Conservation (phyloP, 2,888 invertebrate species). For the Cryptophagus acutangulus region DNA sequence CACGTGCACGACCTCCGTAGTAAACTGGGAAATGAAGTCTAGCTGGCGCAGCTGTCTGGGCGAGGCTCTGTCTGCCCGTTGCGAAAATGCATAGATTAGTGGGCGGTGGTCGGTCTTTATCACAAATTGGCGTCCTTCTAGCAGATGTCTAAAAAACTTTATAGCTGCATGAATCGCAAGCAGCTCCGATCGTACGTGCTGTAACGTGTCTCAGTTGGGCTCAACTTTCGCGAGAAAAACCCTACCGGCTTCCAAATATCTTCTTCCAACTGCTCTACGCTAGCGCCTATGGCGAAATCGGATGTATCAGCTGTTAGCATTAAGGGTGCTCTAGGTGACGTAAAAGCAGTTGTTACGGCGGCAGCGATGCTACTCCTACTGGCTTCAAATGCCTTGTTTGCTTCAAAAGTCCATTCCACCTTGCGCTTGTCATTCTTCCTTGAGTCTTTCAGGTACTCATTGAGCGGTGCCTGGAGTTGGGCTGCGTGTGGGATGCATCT, state of each 20-base stretch:
- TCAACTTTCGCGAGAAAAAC: constrained; percentile 40
- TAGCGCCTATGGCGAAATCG: constrained; percentile 36
- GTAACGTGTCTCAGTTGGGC: constrained; percentile 36
- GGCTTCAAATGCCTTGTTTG: background rate
- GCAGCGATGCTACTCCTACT: background rate
- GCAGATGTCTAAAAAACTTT: constrained; percentile 4
- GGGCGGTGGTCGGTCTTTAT: constrained; percentile 41
- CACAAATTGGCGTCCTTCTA: constrained; percentile 11
- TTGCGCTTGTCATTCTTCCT: background rate
- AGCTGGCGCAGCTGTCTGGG: constrained; percentile 40
- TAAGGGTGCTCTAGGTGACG: constrained; percentile 22
- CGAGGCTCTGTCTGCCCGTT: constrained; percentile 30
- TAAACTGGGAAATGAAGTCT: constrained; percentile 34
- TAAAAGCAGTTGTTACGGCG: background rate
- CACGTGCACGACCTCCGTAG: constrained; percentile 37
- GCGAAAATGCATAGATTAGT: constrained; percentile 34
- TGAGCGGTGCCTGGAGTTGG: background rate
- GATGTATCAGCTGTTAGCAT: constrained; percentile 12
- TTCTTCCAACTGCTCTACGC: constrained; percentile 35
- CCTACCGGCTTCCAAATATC: constrained; percentile 35
- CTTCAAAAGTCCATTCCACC: background rate
- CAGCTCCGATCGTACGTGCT: constrained; percentile 32
- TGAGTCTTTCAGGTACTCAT: background rate
- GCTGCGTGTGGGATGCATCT: constrained; percentile 2
- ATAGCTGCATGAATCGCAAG: constrained; percentile 12